Percentiles rank a stretch among this genome's conserved stretches.
These are phyloP conservation scores for Cynocephalus volans DNA, from an alignment of 2,113 vertebrate species.

Conservation along the genomic window DNA sequence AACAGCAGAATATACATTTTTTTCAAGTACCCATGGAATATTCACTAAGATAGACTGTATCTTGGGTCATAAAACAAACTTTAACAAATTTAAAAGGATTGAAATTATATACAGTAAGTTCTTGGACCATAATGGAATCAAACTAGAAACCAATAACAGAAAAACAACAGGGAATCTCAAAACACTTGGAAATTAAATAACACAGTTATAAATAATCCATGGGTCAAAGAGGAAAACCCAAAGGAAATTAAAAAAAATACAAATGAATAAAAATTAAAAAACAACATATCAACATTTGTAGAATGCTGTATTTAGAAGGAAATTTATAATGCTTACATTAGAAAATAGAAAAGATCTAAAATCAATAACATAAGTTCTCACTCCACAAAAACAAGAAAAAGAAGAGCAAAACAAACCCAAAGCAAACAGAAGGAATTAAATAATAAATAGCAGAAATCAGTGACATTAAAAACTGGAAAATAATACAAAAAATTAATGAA, in stretches of 20 bases:
- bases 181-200: conserved; percentile 34
- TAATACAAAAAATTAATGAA: background rate
- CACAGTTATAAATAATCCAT: background rate
- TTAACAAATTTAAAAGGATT: conserved; percentile 17
- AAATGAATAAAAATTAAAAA: conserved; percentile 21
- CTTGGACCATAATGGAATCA: background rate
- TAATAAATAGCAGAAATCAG: background rate
- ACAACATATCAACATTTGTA: background rate
- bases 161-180: conserved; percentile 13
- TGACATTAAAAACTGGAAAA: conserved; percentile 20
- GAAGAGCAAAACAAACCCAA: conserved; percentile 26
- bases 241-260: background rate
- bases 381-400: conserved; percentile 24
- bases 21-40: background rate
- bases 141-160: conserved; percentile 7
- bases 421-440: conserved; percentile 21
- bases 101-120: background rate
- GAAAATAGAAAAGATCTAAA: conserved; percentile 4
- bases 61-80: background rate
- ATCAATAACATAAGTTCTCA: background rate
- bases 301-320: background rate
- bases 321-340: conserved; percentile 6
- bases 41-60: background rate
- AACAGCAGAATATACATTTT: background rate
- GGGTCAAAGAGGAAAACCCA: background rate